Evolutionary conservation across 1,140 invertebrate genomes (phyloP).

Genomic region (Caenorhabditis elegans): DNA sequence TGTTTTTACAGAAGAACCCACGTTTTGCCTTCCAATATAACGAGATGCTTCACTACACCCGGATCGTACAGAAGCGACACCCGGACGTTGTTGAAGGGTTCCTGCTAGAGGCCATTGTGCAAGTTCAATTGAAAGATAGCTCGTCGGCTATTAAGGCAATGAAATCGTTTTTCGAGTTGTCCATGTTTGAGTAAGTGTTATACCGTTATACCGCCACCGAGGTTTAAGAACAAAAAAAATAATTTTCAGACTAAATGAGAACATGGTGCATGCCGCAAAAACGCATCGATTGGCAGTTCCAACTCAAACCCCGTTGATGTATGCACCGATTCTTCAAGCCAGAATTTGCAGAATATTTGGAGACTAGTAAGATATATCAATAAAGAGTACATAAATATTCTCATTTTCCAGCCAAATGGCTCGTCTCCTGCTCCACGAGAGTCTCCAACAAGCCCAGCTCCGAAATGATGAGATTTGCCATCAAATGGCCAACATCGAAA

Average conservation of each 20-base stretch:
- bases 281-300: not conserved
- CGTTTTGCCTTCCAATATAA: too few relatives aligned
- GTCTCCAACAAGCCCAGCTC: not conserved
- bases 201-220: not conserved
- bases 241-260: not conserved
- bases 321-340: not conserved
- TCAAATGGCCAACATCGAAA: not conserved
- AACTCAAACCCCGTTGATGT: not conserved
- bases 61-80: not conserved
- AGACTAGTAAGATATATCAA: not conserved
- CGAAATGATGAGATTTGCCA: not conserved
- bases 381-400: too few relatives aligned
- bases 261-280: not conserved
- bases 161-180: not conserved
- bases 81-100: not conserved
- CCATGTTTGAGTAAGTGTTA: not conserved
- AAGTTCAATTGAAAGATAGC: not conserved
- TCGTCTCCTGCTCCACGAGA: not conserved
- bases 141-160: not conserved
- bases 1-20: not conserved
- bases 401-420: not conserved
- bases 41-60: not conserved
- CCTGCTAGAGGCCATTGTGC: not conserved
- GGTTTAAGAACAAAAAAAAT: not conserved
- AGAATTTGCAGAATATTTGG: not conserved